phyloP scores from a whole-genome alignment of 2,888 invertebrate species.

The Himalopsyche tibetana region DNA sequence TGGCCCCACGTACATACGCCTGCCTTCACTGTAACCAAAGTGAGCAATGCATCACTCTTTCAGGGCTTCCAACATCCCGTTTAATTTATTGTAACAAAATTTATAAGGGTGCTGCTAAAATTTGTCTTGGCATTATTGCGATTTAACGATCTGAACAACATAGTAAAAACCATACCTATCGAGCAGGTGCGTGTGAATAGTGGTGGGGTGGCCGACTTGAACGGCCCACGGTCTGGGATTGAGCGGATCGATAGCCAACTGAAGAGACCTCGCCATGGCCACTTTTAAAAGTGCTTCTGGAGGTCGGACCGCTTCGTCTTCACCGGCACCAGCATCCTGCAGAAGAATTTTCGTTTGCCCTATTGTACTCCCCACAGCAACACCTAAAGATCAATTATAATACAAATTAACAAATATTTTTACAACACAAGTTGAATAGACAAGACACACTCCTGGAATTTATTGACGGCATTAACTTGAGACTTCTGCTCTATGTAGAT shows the following conservation, averaged over 20 bases:
- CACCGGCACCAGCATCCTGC: constrained; percentile 62
- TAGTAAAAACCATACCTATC: constrained; percentile 53
- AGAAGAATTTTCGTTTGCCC: constrained; percentile 59
- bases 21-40: constrained; percentile 55
- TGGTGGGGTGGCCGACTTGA: constrained; percentile 47
- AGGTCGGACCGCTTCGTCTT: constrained; percentile 49
- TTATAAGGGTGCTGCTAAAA: neutral
- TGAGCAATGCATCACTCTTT: neutral
- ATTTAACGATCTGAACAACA: neutral
- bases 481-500: too few species aligned
- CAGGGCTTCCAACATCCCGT: too few species aligned
- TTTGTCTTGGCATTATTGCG: neutral
- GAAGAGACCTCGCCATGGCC: constrained; percentile 46
- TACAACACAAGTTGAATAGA: too few species aligned
- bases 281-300: constrained; percentile 60
- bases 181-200: constrained; percentile 55
- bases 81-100: too few species aligned
- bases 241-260: constrained; percentile 49
- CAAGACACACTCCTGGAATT: too few species aligned
- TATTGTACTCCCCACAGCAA: constrained; percentile 53
- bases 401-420: neutral
- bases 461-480: neutral
- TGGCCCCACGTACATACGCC: constrained; percentile 59
- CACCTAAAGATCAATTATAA: constrained; percentile 49
- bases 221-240: constrained; percentile 53